Evolutionary conservation across 2,797 vertebrate genomes (phyloP).

Genomic region (Lepilemur septentrionalis): DNA sequence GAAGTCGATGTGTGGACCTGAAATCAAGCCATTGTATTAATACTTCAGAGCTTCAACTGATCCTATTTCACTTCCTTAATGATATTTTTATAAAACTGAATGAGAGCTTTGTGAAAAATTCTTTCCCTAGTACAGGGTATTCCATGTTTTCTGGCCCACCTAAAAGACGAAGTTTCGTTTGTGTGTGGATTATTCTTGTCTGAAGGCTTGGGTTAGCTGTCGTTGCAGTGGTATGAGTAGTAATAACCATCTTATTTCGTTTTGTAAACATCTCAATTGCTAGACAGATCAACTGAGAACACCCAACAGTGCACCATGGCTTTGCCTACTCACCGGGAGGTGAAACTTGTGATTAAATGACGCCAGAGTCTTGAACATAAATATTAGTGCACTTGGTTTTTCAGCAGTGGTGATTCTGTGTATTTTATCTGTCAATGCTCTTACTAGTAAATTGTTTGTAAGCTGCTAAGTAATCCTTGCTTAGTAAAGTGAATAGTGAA

Average conservation of each 20-base stretch:
- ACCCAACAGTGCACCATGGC: not conserved
- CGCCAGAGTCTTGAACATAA: not conserved
- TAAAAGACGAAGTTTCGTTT: not conserved
- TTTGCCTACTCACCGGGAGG: not conserved
- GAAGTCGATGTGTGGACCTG: not conserved
- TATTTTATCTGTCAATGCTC: not conserved
- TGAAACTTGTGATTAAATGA: not conserved
- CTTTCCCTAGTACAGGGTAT: not conserved
- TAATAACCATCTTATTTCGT: not conserved
- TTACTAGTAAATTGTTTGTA: not conserved
- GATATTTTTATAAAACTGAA: not conserved
- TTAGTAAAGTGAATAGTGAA: not conserved
- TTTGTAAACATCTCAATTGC: not conserved
- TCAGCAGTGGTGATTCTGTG: not conserved
- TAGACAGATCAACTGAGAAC: not conserved
- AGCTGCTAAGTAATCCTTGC: not conserved
- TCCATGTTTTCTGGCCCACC: not conserved
- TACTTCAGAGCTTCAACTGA: not conserved
- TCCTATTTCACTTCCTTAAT: not conserved
- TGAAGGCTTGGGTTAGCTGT: not conserved
- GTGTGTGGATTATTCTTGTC: not conserved
- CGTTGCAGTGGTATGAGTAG: not conserved
- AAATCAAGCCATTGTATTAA: not conserved
- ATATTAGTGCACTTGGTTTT: not conserved
- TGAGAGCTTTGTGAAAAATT: not conserved